Conservation (phyloP, 2,888 invertebrate species). For the Physocephala rufipes region DNA sequence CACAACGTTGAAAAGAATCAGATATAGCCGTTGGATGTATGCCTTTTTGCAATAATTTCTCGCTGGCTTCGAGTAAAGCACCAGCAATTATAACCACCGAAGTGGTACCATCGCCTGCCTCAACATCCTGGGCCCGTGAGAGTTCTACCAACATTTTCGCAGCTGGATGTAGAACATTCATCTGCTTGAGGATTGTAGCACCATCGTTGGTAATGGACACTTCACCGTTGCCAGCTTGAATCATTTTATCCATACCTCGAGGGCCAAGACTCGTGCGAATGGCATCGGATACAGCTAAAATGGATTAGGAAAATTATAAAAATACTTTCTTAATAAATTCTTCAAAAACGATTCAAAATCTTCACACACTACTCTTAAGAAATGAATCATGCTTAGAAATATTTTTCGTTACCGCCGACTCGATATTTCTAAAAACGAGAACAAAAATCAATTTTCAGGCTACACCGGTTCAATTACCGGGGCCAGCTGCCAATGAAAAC, state of each 20-base stretch:
- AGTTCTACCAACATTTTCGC: slow-evolving; percentile 99
- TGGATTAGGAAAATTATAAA: slow-evolving; percentile 42
- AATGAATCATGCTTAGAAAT: slow-evolving; percentile 43
- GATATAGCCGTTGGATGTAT: slow-evolving; percentile 98
- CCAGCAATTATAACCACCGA: slow-evolving; percentile 98
- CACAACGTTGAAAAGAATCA: slow-evolving; percentile 88
- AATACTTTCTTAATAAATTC: not conserved
- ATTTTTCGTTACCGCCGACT: slow-evolving; percentile 47
- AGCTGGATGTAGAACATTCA: slow-evolving; percentile 98
- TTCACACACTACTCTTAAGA: not conserved
- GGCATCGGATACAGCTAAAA: slow-evolving; percentile 96
- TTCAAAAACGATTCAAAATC: not conserved
- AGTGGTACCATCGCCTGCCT: slow-evolving; percentile 99
- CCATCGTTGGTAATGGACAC: slow-evolving; percentile 99
- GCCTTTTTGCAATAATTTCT: slow-evolving; percentile 90
- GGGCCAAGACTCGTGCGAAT: slow-evolving; percentile 98
- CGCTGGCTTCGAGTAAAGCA: slow-evolving; percentile 91
- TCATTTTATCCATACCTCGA: slow-evolving; percentile 99
- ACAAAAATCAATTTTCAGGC: slow-evolving; percentile 15
- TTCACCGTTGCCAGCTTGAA: slow-evolving; percentile 95
- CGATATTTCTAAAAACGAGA: too few species aligned
- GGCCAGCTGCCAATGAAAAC: slow-evolving; percentile 25
- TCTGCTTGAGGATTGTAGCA: slow-evolving; percentile 98
- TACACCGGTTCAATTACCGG: not conserved
- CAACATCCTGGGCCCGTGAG: slow-evolving; percentile 97